Evolutionary conservation across 2,113 vertebrate genomes (phyloP).

Genomic region (Hippoglossus stenolepis): DNA sequence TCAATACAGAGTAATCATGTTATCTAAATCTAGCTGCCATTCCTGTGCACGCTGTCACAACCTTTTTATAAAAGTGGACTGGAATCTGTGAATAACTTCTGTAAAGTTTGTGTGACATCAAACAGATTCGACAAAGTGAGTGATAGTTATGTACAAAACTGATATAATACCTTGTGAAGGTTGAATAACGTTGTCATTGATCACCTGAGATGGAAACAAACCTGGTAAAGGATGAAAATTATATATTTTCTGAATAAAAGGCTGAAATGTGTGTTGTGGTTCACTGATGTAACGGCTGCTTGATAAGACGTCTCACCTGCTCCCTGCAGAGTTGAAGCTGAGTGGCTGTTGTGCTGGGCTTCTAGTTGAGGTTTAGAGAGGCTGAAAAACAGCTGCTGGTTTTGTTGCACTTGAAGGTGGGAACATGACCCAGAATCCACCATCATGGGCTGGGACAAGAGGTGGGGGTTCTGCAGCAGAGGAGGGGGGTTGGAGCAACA

Average conservation of each 20-base stretch:
- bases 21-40: no score
- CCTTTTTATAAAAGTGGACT: no score
- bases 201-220: slow-evolving; percentile 51
- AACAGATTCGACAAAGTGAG: not conserved
- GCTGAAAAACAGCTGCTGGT: slow-evolving; percentile 78
- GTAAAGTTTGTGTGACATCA: not conserved
- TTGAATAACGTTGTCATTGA: slow-evolving; percentile 36
- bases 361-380: slow-evolving; percentile 49
- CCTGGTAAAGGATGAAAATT: slow-evolving; percentile 13
- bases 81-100: not conserved
- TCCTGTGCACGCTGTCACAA: no score
- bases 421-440: slow-evolving; percentile 49
- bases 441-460: slow-evolving; percentile 32
- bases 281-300: not conserved
- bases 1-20: no score
- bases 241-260: no score
- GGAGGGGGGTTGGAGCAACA: slow-evolving; percentile 46
- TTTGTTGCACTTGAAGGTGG: slow-evolving; percentile 63
- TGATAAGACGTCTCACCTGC: slow-evolving; percentile 38
- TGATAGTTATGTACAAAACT: not conserved
- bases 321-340: slow-evolving; percentile 20
- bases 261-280: no score
- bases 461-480: slow-evolving; percentile 51
- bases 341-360: slow-evolving; percentile 39
- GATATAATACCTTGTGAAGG: slow-evolving; percentile 31